Conservation (phyloP, 1,140 invertebrate species). For the Lepidurus packardi region DNA sequence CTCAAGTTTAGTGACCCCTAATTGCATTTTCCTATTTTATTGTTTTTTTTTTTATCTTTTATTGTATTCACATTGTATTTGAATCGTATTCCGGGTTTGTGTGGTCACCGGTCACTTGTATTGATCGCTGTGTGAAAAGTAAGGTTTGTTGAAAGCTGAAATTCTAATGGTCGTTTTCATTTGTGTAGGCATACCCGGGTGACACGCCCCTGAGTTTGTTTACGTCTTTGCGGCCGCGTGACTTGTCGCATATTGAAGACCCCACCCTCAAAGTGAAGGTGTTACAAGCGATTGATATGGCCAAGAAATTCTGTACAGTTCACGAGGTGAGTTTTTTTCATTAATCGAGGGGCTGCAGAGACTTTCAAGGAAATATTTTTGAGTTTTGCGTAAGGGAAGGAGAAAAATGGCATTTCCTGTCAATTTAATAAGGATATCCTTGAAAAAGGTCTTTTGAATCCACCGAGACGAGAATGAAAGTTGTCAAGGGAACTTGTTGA, state of each 20-base stretch:
- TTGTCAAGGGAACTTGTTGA: not conserved
- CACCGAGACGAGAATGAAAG: not conserved
- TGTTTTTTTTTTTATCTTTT: no score
- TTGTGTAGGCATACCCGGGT: slow-evolving; percentile 30
- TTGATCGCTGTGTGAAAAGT: no score
- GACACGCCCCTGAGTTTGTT: slow-evolving; percentile 34
- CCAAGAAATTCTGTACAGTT: slow-evolving; percentile 26
- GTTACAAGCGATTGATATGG: slow-evolving; percentile 29
- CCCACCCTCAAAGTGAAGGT: slow-evolving; percentile 15
- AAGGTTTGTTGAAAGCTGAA: not conserved
- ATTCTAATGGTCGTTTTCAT: not conserved
- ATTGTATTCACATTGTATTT: no score
- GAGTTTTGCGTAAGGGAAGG: not conserved
- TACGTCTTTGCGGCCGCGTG: slow-evolving; percentile 31
- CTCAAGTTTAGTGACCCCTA: not conserved
- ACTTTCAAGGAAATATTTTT: not conserved
- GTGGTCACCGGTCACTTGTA: no score
- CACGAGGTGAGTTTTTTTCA: slow-evolving; percentile 6
- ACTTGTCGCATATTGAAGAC: slow-evolving; percentile 30
- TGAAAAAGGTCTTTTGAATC: not conserved
- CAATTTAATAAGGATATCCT: slow-evolving; percentile 26
- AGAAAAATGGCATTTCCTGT: slow-evolving; percentile 21
- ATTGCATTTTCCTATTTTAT: not conserved
- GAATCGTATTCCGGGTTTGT: no score
- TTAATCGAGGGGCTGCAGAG: not conserved